Base-by-base conservation (phyloP, 2,797 vertebrate species). In the Enteromius fasciolatus region DNA sequence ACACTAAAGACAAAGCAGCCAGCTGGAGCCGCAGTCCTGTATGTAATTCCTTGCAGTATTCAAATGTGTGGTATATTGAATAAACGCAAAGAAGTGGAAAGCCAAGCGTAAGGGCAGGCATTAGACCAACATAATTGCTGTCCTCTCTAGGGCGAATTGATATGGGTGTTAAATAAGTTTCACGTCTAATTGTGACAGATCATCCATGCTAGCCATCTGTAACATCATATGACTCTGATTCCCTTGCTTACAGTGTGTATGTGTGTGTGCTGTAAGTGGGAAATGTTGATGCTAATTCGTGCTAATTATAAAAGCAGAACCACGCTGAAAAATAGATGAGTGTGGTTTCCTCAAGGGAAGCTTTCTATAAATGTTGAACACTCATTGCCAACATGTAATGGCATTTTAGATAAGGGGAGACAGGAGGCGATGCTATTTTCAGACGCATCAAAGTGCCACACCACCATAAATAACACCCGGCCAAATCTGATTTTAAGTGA, bases 261-360 rank as follows among this genome's bases (percentile, higher is more conserved):
- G 64, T 67, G 59, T 48, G 28, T 72, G 67, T 78, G 84, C 2
- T 48, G 28, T 31, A 25, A 78, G 44, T 23, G 23, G 46, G 54
- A 67, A 82, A 78, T 82, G 59, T 44, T 78, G 77, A 66, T 78
- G 67, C 50, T 74, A 66, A 81, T 82, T 73, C 73, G 50, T 48
- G 63, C 80, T 67, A 73, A 85, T 82, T 81, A 77, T 77, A 66
- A 81, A 72, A 78, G n/a, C 39, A 82, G 76, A 68, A 73, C 48
- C 61, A 59, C 17, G 5, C 76, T 82, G 69, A 75, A 82, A 82
- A 78, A 81, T 85, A 67, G 75, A 74, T 82, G 72, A 83, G 59
- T 70, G 46, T 31, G n/a, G 52, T 74, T 79, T 44, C 6, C 61
- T 70, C 63, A 63, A 61, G 72, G 72, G 70, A 75, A 74, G 68